Percentiles rank a stretch among this genome's conserved stretches.
Evolutionary conservation across 2,113 vertebrate genomes (phyloP).

Genomic region (Bufo gargarizans): DNA sequence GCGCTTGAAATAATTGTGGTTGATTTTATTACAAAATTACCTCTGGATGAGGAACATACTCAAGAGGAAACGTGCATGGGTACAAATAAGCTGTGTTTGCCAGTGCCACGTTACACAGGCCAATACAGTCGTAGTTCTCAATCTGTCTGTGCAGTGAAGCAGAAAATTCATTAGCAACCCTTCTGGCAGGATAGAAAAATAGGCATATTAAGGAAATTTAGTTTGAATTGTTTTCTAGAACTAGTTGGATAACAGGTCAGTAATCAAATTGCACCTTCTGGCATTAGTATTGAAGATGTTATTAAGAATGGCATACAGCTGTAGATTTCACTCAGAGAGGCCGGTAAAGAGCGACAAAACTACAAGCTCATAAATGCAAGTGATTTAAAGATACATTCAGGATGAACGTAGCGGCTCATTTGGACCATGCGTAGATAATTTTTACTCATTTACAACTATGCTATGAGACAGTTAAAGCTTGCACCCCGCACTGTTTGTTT

Average conservation of each 20-base stretch:
- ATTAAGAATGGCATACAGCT: constrained; percentile 63
- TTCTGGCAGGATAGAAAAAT: constrained; percentile 73
- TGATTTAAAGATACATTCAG: constrained; percentile 32
- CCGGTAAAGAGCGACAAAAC: constrained; percentile 60
- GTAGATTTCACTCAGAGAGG: constrained; percentile 60
- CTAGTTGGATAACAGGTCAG: constrained; percentile 70
- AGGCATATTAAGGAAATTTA: constrained; percentile 72
- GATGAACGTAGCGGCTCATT: constrained; percentile 5
- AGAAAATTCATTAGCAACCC: constrained; percentile 79
- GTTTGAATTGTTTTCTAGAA: constrained; percentile 71
- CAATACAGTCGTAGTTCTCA: constrained; percentile 69
- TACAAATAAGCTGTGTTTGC: constrained; percentile 71
- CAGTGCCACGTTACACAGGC: constrained; percentile 69
- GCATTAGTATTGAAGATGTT: constrained; percentile 65
- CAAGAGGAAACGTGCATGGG: constrained; percentile 75
- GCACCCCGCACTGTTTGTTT: constrained; percentile 29
- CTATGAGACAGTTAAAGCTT: neutral
- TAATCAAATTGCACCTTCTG: constrained; percentile 69
- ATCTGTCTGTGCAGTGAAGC: constrained; percentile 79
- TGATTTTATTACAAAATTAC: constrained; percentile 80
- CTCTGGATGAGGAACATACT: constrained; percentile 70
- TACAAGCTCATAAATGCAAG: constrained; percentile 44
- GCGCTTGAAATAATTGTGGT: constrained; percentile 71
- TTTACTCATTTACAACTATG: constrained; percentile 10
- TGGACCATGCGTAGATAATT: neutral